Conservation (phyloP, 2,888 invertebrate genomes). For the Scelioninae gen. 1 region DNA sequence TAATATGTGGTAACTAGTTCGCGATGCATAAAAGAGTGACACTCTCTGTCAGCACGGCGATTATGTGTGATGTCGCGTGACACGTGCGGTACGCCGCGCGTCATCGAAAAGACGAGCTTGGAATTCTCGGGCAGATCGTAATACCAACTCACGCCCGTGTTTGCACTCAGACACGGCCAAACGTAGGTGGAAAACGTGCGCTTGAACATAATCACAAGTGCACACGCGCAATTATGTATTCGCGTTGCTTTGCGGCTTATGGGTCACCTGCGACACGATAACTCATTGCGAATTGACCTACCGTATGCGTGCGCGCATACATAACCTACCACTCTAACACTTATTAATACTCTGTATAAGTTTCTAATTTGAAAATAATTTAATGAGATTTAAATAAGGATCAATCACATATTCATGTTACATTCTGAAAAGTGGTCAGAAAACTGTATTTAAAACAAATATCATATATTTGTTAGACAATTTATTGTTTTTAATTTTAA, state of each 20-base stretch:
- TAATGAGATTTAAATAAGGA: too few relatives aligned
- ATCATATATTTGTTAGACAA: too few relatives aligned
- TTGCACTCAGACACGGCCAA: not conserved
- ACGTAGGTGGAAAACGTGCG: constrained; percentile 49
- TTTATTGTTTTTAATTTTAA: too few relatives aligned
- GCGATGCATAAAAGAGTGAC: constrained; percentile 30
- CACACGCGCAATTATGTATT: constrained; percentile 39
- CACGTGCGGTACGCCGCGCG: constrained; percentile 52
- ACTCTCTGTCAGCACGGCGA: constrained; percentile 20
- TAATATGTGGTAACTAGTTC: constrained; percentile 22
- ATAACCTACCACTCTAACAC: constrained; percentile 21
- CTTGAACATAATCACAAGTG: constrained; percentile 30
- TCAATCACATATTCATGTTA: too few relatives aligned
- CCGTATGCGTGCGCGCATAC: constrained; percentile 15
- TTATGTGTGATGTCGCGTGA: constrained; percentile 45
- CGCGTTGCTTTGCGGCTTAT: constrained; percentile 35
- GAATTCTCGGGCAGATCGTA: constrained; percentile 49
- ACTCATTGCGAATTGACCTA: constrained; percentile 34
- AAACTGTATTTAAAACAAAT: too few relatives aligned
- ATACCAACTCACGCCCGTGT: constrained; percentile 37
- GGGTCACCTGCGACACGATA: constrained; percentile 34
- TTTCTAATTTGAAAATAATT: constrained; percentile 12
- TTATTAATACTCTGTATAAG: not conserved
- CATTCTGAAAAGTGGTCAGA: too few relatives aligned
- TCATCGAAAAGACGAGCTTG: constrained; percentile 54